Evolutionary conservation across 2,888 invertebrate species (phyloP), one percentile per base, ranked within the genome.

Genomic region (Pristionchus mayeri): DNA sequence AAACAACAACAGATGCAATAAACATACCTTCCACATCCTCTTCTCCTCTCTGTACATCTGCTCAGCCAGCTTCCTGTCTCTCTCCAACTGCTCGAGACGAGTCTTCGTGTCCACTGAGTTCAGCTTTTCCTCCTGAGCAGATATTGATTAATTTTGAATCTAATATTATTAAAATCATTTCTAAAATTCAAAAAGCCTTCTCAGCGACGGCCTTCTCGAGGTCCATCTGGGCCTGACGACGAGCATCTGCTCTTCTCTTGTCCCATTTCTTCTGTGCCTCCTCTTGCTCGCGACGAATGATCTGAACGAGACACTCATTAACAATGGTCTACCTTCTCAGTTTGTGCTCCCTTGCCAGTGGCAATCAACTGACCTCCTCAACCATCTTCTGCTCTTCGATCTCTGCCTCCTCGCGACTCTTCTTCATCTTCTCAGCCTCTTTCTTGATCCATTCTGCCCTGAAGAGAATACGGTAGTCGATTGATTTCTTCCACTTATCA

Each of bases 391-490:
- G 44, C 24, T 76, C 50, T 27, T 76, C 76, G 13, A 76, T 24
- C 48, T 76, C 76, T 11, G 44, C 76, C 40, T 76, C 50, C 40
- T 48, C 76, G 7, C 27, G n/a, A 24, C 48, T 18, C n/a, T 16
- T 24, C 44, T 48, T 27, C 76, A 48, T 76, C 76, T 76, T 76
- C 76, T 76, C 76, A 0, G 76, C 27, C 13, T 76, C 50, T 48
- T 76, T 76, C 76, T 48, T 50, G 16, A 50, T 1, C 50, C 48
- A 48, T n/a, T 76, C 48, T 4, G 76, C 44, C 18, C 76, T 76
- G 76, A 4, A 76, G n/a, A 34, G 27, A 4, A 34, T 44, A 44
- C 44, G 21, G 4, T 16, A 1, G 24, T 57, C 7, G 21, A 13
- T 21, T 57, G 57, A 57, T 57, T 24, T 57, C 7, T 44, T 44